phyloP scores from a whole-genome alignment of 2,888 invertebrate species.

The Pachliopta kotzebuea region DNA sequence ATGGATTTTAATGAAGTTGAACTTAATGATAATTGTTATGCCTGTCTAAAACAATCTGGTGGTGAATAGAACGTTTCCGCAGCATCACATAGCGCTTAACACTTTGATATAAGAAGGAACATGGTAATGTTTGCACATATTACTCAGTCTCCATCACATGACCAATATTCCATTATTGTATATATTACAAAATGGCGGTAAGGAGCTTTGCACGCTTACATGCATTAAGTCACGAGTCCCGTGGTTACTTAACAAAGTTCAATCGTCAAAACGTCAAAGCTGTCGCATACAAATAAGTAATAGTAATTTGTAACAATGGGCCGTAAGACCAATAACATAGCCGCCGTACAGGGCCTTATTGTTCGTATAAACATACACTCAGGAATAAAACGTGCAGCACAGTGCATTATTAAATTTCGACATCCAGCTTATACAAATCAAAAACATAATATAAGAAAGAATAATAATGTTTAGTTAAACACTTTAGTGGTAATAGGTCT shows the following conservation, averaged over 20 bases:
- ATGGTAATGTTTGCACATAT: too few relatives aligned
- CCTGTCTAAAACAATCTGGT: too few relatives aligned
- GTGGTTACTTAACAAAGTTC: conserved; percentile 14
- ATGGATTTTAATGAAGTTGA: too few relatives aligned
- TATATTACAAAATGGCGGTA: background rate
- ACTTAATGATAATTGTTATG: too few relatives aligned
- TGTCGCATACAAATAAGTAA: conserved; percentile 23
- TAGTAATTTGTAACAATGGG: conserved; percentile 37
- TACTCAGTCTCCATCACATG: too few relatives aligned
- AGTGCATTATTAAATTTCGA: conserved; percentile 30
- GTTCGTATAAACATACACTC: conserved; percentile 37
- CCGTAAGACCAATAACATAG: conserved; percentile 38
- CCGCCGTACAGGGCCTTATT: conserved; percentile 41
- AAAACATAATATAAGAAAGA: background rate
- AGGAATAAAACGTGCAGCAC: conserved; percentile 34
- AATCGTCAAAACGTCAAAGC: conserved; percentile 13
- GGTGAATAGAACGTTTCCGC: too few relatives aligned
- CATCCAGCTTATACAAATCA: conserved; percentile 19
- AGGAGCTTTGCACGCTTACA: background rate
- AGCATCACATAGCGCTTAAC: too few relatives aligned
- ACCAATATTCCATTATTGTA: background rate
- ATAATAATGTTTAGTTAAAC: too few relatives aligned
- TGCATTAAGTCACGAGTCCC: conserved; percentile 13
- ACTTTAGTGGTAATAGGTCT: too few relatives aligned
- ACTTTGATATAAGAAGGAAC: too few relatives aligned